Evolutionary conservation across 1,140 invertebrate genomes (phyloP), one percentile per base, ranked within the genome.

Genomic region (Drosophila navojoa): DNA sequence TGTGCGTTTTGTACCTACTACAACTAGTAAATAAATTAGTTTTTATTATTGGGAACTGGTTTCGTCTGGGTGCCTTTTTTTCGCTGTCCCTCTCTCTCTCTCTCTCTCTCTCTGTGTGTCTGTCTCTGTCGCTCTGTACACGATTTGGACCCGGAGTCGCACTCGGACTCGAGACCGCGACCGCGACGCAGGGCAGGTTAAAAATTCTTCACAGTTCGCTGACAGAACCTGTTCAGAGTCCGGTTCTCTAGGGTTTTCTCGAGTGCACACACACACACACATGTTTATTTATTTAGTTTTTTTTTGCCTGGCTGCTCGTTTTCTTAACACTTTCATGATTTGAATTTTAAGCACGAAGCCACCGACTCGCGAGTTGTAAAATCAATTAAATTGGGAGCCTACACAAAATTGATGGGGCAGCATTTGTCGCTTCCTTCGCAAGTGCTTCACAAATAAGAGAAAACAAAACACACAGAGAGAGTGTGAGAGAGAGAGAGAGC

Each of bases 1-100:
- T 66, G 69, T 84, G 50, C 79, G 71, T 71, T 76, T 81, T 85
- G 81, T 86, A 78, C 81, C 81, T 68, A 68, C 71, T 81, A 86
- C 81, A 87, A 66, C 82, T 86, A 87, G 82, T 86, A 87, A 86
- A 86, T 87, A 86, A 86, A 86, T 86, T 86, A 86, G 82, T 86
- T 87, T 86, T 86, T 86, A 87, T 86, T 86, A 87, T 86, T 82
- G 82, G 58, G 76, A 82, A 86, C 82, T 87, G 82, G 82, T 86
- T 86, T 87, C 42, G 42, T 16, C 67, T 44, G 27, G 55, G 42
- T 59, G 55, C 64, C 52, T 47, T 58, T 63, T 57, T 64, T 55
- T 53, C 27, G 1, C 1, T 22, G 19, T 22, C 45, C 38, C 38
- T 57, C 54, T 55, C 5, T 29, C 0, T 29, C 5, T 63, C 6